Base-by-base conservation (phyloP, 2,888 invertebrate species). In the Fragum sueziense region DNA sequence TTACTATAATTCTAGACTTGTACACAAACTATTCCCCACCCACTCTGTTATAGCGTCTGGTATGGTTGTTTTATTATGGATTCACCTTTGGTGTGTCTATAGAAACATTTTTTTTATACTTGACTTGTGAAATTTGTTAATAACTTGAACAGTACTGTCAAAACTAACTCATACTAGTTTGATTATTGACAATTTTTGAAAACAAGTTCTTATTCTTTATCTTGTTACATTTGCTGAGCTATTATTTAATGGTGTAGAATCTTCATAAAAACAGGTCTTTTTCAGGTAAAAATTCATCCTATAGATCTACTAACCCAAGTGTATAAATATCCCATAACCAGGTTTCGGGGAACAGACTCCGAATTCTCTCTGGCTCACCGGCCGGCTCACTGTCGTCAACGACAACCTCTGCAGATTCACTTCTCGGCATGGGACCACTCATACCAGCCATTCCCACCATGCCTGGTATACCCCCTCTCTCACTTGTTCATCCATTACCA, bases 41-140 rank as follows among this genome's bases (percentile, higher is more conserved):
- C 95, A 95, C 70, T 94, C 94, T 6, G 95, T 95, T 76, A 95
- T 95, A 0, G 95, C 94, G 87, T 95, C 94, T 0, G 95, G 95
- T 7, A 95, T 88, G 33, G 67, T 82, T 14, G 84, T 78, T 3
- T 62, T 7, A 88, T 27, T 0, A 78, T 76, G 9, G 65, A 22
- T 17, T 65, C 65, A 7, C 65, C 41, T 4, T 61, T n/a, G n/a
- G n/a, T n/a, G n/a, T n/a, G n/a, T n/a, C n/a, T n/a, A n/a, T n/a
- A n/a, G n/a, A n/a, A n/a, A n/a, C n/a, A n/a, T n/a, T n/a, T n/a
- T n/a, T n/a, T n/a, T n/a, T n/a, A n/a, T n/a, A n/a, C n/a, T n/a
- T n/a, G n/a, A n/a, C n/a, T n/a, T n/a, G n/a, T n/a, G n/a, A n/a
- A n/a, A n/a, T n/a, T n/a, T n/a, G n/a, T n/a, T n/a, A n/a, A n/a